A percentile compares a stretch with the other conserved stretches of the same genome.
phyloP scores from a whole-genome alignment of 2,797 vertebrate genomes.

The Sebastes taczanowskii region DNA sequence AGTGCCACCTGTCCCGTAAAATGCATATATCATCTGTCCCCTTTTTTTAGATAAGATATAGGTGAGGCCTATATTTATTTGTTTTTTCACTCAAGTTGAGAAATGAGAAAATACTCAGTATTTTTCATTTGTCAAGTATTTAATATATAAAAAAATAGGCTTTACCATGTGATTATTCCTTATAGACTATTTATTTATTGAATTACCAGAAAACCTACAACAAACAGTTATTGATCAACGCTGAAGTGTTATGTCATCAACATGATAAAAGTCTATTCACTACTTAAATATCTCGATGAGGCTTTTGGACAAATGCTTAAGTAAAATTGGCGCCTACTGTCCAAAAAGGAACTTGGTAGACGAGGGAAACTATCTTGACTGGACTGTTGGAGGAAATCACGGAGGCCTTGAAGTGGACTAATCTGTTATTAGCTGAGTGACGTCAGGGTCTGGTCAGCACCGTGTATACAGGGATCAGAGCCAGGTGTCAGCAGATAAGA shows the following conservation, averaged over 20 bases:
- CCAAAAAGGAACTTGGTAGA: not conserved
- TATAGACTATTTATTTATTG: not conserved
- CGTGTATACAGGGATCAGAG: slow-evolving; percentile 17
- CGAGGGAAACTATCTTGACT: not conserved
- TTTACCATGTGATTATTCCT: too few relatives aligned
- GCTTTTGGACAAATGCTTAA: not conserved
- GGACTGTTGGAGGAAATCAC: not conserved
- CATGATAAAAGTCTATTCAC: not conserved
- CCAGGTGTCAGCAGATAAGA: slow-evolving; percentile 39
- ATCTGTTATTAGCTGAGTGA: slow-evolving; percentile 69
- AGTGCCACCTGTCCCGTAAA: too few relatives aligned
- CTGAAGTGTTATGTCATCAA: not conserved
- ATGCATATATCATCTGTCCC: too few relatives aligned
- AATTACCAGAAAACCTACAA: not conserved
- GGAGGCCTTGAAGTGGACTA: slow-evolving; percentile 65
- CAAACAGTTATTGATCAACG: not conserved
- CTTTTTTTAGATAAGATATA: too few relatives aligned
- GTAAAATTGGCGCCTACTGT: not conserved
- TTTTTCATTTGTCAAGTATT: too few relatives aligned
- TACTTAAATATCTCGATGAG: not conserved
- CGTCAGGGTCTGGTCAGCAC: slow-evolving; percentile 43
- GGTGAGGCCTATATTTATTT: too few relatives aligned
- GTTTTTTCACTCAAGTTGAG: too few relatives aligned
- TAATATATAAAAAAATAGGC: too few relatives aligned
- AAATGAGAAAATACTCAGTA: too few relatives aligned